Percentiles rank a stretch among this genome's conserved stretches.
phyloP scores from a whole-genome alignment of 2,113 vertebrate species.

The Gymnogyps californianus region DNA sequence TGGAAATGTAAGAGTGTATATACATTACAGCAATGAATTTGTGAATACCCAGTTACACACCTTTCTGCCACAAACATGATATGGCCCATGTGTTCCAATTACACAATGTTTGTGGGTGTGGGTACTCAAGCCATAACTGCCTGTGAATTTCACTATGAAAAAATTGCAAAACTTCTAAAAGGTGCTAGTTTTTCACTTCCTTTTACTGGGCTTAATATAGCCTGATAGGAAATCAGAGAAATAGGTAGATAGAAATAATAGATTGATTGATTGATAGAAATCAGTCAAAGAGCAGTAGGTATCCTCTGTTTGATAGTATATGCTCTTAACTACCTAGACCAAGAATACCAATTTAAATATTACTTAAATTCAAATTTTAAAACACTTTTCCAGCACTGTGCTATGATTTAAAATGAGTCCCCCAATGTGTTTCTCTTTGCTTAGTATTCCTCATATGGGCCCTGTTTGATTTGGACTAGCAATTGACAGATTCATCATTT shows the following conservation, averaged over 20 bases:
- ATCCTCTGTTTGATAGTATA: not conserved
- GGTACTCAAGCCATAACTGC: conserved; percentile 7
- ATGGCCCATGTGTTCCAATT: not conserved
- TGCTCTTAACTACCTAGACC: not conserved
- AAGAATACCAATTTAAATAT: not conserved
- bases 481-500: not conserved
- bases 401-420: not conserved
- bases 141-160: conserved; percentile 16
- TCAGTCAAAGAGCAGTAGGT: not conserved
- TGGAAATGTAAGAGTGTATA: not conserved
- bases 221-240: not conserved
- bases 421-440: not conserved
- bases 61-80: not conserved
- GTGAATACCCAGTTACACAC: not conserved
- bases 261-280: too few relatives aligned
- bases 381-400: not conserved
- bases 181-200: not conserved
- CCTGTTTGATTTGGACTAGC: not conserved
- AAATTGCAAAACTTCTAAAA: not conserved
- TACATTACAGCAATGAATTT: not conserved
- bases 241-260: too few relatives aligned
- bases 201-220: not conserved
- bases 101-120: not conserved
- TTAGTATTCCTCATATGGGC: not conserved
- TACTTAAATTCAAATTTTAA: not conserved